Conservation (phyloP, 2,888 invertebrate genomes). For the Flabesymbios commensalis region DNA sequence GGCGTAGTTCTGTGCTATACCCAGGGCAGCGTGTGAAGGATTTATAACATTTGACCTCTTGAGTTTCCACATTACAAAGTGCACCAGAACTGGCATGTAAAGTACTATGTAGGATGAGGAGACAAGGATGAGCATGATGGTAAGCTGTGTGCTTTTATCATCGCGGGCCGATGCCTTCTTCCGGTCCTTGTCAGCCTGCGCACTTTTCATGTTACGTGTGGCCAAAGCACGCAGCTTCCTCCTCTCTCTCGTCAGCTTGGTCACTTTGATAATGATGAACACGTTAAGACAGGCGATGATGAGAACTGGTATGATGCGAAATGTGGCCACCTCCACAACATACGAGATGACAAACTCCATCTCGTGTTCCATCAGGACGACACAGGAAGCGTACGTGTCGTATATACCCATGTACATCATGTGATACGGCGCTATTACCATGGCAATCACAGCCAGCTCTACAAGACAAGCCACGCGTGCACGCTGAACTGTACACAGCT, state of each 20-base stretch:
- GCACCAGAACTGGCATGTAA: slow-evolving; percentile 32
- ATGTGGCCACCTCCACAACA: slow-evolving; percentile 27
- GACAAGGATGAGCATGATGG: slow-evolving; percentile 38
- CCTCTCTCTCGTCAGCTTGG: slow-evolving; percentile 3
- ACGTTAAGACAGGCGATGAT: slow-evolving; percentile 36
- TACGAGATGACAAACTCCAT: slow-evolving; percentile 25
- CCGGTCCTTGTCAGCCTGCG: neutral
- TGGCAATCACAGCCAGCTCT: slow-evolving; percentile 19
- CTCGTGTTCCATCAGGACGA: slow-evolving; percentile 16
- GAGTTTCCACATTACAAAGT: slow-evolving; percentile 23
- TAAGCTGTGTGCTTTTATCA: slow-evolving; percentile 32
- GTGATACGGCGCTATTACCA: slow-evolving; percentile 34
- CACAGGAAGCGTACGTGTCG: slow-evolving; percentile 20
- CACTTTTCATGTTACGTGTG: neutral
- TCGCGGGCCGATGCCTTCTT: slow-evolving; percentile 2
- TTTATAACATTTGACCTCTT: slow-evolving; percentile 4
- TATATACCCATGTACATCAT: slow-evolving; percentile 25
- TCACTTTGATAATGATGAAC: slow-evolving; percentile 36
- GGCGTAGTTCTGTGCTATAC: slow-evolving; percentile 30
- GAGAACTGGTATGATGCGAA: slow-evolving; percentile 34
- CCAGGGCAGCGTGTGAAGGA: neutral
- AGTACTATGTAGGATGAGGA: slow-evolving; percentile 36
- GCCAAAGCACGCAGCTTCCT: neutral
- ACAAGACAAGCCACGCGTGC: slow-evolving; percentile 22
- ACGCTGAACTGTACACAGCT: slow-evolving; percentile 33